phyloP scores from a whole-genome alignment of 2,888 invertebrate genomes.

The Hyppa rectilinea region DNA sequence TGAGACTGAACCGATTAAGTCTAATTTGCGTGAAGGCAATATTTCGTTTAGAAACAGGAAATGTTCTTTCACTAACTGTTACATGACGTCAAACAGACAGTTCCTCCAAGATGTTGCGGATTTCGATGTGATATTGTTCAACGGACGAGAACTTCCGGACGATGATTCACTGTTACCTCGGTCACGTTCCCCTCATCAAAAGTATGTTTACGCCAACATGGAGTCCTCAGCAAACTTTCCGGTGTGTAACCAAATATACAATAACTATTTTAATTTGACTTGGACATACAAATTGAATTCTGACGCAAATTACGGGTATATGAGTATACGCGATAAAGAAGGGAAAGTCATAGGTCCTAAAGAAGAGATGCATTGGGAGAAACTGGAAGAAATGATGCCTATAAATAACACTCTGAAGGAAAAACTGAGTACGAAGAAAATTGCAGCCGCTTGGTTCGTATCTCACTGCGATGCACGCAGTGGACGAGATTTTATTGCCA shows the following conservation, averaged over 20 bases:
- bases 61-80: slow-evolving; percentile 78
- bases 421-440: slow-evolving; percentile 71
- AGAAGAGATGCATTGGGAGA: slow-evolving; percentile 72
- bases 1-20: slow-evolving; percentile 67
- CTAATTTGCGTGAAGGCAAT: slow-evolving; percentile 70
- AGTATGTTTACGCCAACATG: slow-evolving; percentile 64
- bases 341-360: slow-evolving; percentile 73
- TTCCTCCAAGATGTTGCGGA: slow-evolving; percentile 68
- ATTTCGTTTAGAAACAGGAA: slow-evolving; percentile 73
- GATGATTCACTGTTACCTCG: slow-evolving; percentile 62
- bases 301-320: slow-evolving; percentile 74
- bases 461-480: slow-evolving; percentile 75
- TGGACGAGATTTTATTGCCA: slow-evolving; percentile 68
- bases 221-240: slow-evolving; percentile 76
- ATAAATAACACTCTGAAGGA: slow-evolving; percentile 68
- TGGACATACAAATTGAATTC: slow-evolving; percentile 79
- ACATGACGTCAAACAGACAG: slow-evolving; percentile 72
- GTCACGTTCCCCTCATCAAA: slow-evolving; percentile 67
- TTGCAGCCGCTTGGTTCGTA: slow-evolving; percentile 80
- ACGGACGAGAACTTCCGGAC: slow-evolving; percentile 72
- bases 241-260: slow-evolving; percentile 65
- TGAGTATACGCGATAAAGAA: slow-evolving; percentile 69
- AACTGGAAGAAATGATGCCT: slow-evolving; percentile 70
- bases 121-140: slow-evolving; percentile 78
- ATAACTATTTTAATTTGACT: slow-evolving; percentile 79